Conservation (phyloP, 2,888 invertebrate genomes). For the Aspidiotus rigidus region DNA sequence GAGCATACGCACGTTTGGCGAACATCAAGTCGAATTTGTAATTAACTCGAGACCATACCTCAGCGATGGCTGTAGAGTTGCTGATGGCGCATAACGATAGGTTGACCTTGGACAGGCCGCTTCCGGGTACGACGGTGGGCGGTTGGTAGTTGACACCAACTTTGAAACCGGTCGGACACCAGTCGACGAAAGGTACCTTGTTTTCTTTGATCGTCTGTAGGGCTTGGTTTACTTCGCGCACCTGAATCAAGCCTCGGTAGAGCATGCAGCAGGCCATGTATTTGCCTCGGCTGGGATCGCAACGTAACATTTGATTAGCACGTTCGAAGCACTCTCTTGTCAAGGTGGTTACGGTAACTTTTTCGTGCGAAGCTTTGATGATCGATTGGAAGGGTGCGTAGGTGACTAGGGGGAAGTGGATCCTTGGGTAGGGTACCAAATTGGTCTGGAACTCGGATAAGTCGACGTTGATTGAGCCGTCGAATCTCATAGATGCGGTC, state of each 20-base stretch:
- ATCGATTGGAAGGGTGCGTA: constrained; percentile 26
- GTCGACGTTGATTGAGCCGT: constrained; percentile 28
- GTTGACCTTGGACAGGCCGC: constrained; percentile 25
- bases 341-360: constrained; percentile 25
- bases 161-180: constrained; percentile 27
- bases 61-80: constrained; percentile 26
- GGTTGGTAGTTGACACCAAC: constrained; percentile 25
- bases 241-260: constrained; percentile 22
- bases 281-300: constrained; percentile 21
- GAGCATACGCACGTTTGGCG: constrained; percentile 27
- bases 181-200: constrained; percentile 27
- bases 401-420: constrained; percentile 26
- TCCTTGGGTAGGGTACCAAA: constrained; percentile 24
- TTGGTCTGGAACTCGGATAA: constrained; percentile 29
- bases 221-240: constrained; percentile 19
- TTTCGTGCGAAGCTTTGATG: constrained; percentile 23
- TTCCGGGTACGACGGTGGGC: constrained; percentile 24
- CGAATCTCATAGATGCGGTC: constrained; percentile 27
- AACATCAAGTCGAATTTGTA: constrained; percentile 29
- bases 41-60: constrained; percentile 28
- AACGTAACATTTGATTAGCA: constrained; percentile 22
- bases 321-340: constrained; percentile 22
- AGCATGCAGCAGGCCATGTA: constrained; percentile 31
- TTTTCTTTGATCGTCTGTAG: constrained; percentile 21
- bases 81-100: constrained; percentile 24